These are phyloP conservation scores for Thalpophila matura DNA, from an alignment of 2,888 invertebrate species.

Conservation along the genomic window DNA sequence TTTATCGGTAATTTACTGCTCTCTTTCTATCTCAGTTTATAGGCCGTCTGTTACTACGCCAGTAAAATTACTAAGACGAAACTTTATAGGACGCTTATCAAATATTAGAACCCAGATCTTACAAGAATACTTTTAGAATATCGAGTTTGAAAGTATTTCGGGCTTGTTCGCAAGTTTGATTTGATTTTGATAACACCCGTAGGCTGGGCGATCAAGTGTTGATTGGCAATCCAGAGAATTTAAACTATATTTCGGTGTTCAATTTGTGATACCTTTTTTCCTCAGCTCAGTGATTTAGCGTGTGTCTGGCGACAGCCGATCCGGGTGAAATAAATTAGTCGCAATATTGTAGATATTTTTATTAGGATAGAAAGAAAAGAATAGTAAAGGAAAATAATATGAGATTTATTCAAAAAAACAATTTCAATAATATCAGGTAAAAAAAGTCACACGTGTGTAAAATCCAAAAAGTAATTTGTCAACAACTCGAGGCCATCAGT, in stretches of 20 bases:
- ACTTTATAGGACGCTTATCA: slow-evolving; percentile 53
- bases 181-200: slow-evolving; percentile 40
- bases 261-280: not conserved
- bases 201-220: slow-evolving; percentile 24
- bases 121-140: slow-evolving; percentile 41
- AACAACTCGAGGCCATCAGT: not conserved
- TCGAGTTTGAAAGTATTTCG: slow-evolving; percentile 46
- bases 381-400: too few species aligned
- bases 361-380: too few species aligned
- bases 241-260: slow-evolving; percentile 1
- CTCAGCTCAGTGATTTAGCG: too few species aligned
- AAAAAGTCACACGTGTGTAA: not conserved
- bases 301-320: too few species aligned
- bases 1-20: slow-evolving; percentile 59
- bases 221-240: slow-evolving; percentile 28
- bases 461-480: slow-evolving; percentile 1
- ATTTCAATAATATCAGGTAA: not conserved
- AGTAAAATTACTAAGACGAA: slow-evolving; percentile 51
- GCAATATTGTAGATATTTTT: too few species aligned
- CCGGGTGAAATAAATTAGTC: not conserved
- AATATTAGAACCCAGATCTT: slow-evolving; percentile 40
- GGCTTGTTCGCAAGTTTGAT: slow-evolving; percentile 41
- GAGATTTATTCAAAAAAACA: too few species aligned
- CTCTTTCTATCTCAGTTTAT: slow-evolving; percentile 55
- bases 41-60: slow-evolving; percentile 49